Conservation (phyloP, 37 sponge, comb jelly and placozoan species). For the Chondrosia reniformis region DNA sequence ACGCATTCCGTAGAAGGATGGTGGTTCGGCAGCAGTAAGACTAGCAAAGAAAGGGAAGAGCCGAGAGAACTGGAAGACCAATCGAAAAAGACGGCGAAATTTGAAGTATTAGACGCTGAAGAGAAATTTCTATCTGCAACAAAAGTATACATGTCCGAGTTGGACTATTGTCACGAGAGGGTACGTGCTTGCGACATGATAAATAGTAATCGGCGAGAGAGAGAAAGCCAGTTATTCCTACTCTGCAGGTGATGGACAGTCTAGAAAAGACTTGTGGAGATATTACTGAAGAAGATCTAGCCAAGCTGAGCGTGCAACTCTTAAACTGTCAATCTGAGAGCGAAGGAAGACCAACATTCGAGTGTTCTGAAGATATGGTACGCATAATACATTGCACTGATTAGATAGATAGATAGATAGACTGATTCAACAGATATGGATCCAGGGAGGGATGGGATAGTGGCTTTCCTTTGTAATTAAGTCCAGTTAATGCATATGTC, state of each 20-base stretch:
- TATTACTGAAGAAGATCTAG: constrained; percentile 73
- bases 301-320: constrained; percentile 68
- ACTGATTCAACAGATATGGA: too few species aligned
- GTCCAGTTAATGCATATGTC: too few species aligned
- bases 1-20: too few species aligned
- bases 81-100: constrained; percentile 2
- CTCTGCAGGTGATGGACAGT: constrained; percentile 32
- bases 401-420: too few species aligned
- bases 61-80: background rate
- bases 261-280: constrained; percentile 58
- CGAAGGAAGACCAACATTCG: constrained; percentile 54
- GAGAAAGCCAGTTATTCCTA: background rate
- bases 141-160: constrained; percentile 45
- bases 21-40: background rate
- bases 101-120: constrained; percentile 59
- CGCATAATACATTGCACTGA: too few species aligned
- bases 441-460: too few species aligned
- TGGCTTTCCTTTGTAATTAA: too few species aligned
- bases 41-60: background rate
- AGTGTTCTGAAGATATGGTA: constrained; percentile 75
- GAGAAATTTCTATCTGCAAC: constrained; percentile 72
- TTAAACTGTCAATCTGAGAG: constrained; percentile 74
- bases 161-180: constrained; percentile 58
- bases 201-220: background rate
- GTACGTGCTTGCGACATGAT: constrained; percentile 5